Base-by-base conservation (phyloP, 1,140 invertebrate species). In the Diorhabda carinulata region DNA sequence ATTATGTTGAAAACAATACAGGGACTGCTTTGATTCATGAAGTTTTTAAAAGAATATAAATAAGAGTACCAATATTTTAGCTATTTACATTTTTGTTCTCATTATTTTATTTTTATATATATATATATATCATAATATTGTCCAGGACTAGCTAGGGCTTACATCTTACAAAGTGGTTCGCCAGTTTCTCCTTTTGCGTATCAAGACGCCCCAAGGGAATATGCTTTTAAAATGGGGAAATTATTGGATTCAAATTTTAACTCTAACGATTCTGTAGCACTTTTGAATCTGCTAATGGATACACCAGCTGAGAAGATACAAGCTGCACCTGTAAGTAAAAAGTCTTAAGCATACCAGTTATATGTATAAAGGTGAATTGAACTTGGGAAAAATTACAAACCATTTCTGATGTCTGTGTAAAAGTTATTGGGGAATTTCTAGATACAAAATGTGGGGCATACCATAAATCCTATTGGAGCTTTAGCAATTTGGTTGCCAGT, bases 161-260 rank as follows among this genome's bases (percentile, higher is more conserved):
- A 45, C 9, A 64, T 64, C 7, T 41, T 64, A 25, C n/a, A 64
- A 52, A 64, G 63, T 45, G 63, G 63, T 56, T 52, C 63, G 4
- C 63, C 63, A 52, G 7, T 64, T 43, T 64, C 63, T 10, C 63
- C 63, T 3, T 41, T 40, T 45, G 44, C 63, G 52, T 64, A 5
- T 3, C 63, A 64, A 9, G 10, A 47, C 9, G 47, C 52, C 9
- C 44, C 63, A 3, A 47, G 52, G 42, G 44, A 64, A 7, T 64
- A 45, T 9, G 63, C 63, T 64, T 64, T 64, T 25, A 64, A 64
- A 57, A 40, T 64, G 63, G 63, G n/a, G 2, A 64, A 25, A 64
- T n/a, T 9, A 3, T 40, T 64, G 44, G 63, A 64, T 8, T 10
- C 10, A 6, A 64, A 47, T 8, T 64, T 64, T 44, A 64, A 47